Conservation (phyloP, 2,797 vertebrate genomes). For the Mus spretus region DNA sequence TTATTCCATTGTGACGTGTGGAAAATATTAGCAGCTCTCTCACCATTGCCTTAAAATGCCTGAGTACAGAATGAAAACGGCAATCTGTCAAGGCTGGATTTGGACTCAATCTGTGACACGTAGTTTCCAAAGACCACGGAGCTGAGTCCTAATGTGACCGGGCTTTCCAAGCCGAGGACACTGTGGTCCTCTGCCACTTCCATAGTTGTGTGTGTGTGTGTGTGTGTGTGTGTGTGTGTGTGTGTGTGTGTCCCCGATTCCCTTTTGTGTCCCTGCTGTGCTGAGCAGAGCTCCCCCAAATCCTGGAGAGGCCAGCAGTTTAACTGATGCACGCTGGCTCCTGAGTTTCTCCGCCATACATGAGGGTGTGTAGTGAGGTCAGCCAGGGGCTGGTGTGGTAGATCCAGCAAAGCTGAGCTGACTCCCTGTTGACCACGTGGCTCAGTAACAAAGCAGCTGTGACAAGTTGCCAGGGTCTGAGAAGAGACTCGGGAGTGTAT, state of each 20-base stretch:
- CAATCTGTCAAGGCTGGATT: constrained; percentile 13
- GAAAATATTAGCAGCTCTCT: constrained; percentile 64
- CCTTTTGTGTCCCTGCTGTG: not conserved
- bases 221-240: too few relatives aligned
- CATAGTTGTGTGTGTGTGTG: too few relatives aligned
- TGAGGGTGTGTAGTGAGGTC: constrained; percentile 11
- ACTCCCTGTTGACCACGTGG: constrained; percentile 43
- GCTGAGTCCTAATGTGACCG: not conserved
- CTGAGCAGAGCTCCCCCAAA: not conserved
- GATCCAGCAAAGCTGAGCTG: constrained; percentile 20
- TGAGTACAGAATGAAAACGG: constrained; percentile 59
- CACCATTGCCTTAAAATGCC: constrained; percentile 42
- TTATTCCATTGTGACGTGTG: constrained; percentile 44
- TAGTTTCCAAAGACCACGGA: constrained; percentile 27
- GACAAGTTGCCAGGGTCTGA: constrained; percentile 53
- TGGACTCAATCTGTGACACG: not conserved
- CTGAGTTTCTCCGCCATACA: not conserved
- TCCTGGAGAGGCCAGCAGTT: not conserved
- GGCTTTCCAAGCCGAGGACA: not conserved
- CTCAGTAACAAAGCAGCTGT: constrained; percentile 56
- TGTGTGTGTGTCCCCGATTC: too few relatives aligned
- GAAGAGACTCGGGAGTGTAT: constrained; percentile 19
- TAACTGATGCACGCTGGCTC: not conserved
- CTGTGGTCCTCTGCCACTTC: not conserved
- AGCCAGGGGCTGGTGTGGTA: constrained; percentile 46